Conservation (phyloP, 2,113 vertebrate species). For the Phocoena phocoena region DNA sequence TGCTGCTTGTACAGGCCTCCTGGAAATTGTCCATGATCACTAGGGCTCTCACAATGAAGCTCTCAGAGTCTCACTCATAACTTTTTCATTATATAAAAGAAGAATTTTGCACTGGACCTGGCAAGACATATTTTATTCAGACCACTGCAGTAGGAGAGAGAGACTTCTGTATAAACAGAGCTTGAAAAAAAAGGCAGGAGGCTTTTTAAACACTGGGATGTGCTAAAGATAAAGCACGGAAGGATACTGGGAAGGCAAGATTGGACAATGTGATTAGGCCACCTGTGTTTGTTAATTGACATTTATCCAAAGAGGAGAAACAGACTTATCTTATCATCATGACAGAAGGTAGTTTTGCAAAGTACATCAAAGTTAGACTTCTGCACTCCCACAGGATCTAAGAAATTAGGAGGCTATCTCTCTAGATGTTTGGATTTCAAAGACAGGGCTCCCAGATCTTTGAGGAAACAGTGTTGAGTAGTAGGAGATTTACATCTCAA, state of each 20-base stretch:
- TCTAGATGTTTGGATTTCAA: background rate
- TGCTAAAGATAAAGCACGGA: background rate
- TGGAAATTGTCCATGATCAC: background rate
- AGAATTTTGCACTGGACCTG: background rate
- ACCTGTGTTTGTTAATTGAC: background rate
- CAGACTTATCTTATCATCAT: background rate
- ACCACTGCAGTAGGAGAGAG: background rate
- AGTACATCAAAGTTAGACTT: background rate
- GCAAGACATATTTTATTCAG: background rate
- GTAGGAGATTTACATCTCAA: background rate
- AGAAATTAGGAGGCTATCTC: background rate
- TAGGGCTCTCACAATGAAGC: background rate
- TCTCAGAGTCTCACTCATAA: background rate
- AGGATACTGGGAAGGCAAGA: accelerated
- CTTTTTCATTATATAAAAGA: background rate
- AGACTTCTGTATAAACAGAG: background rate
- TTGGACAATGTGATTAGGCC: background rate
- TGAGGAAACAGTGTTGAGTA: background rate
- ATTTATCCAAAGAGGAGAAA: background rate
- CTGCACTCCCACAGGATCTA: too few species aligned
- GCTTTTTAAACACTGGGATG: background rate
- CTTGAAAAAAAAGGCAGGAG: background rate
- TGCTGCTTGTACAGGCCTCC: background rate
- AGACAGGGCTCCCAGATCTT: background rate
- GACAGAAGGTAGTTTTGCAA: background rate